phyloP scores from a whole-genome alignment of 2,888 invertebrate genomes.

The Luperina nickerlii region DNA sequence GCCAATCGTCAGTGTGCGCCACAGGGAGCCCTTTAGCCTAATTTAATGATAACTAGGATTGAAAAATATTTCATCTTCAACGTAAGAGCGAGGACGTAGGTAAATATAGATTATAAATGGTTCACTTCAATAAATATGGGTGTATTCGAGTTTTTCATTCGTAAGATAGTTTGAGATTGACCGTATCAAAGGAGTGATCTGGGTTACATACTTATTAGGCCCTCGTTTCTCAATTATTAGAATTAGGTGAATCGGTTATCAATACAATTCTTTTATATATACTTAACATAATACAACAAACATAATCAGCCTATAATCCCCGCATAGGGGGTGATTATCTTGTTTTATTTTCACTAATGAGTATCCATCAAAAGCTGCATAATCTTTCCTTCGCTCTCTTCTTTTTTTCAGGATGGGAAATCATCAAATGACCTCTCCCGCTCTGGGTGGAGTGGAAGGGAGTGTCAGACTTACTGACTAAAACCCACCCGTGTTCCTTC shows the following conservation, averaged over 20 bases:
- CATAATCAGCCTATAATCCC: neutral
- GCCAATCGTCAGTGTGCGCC: neutral
- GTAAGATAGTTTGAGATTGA: neutral
- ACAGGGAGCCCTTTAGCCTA: neutral
- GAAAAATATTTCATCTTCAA: neutral
- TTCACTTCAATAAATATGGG: neutral
- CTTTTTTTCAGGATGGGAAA: too few relatives aligned
- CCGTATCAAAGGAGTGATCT: neutral
- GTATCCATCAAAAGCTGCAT: too few relatives aligned
- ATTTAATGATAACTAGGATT: too few relatives aligned
- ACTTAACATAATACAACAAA: neutral
- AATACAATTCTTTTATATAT: neutral
- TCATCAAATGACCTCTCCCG: too few relatives aligned
- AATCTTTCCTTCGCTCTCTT: too few relatives aligned
- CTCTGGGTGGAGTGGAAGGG: too few relatives aligned
- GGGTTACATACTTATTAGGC: neutral
- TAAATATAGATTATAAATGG: neutral
- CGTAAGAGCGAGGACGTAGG: neutral
- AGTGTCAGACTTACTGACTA: too few relatives aligned
- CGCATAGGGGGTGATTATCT: too few relatives aligned
- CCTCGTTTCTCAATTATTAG: neutral
- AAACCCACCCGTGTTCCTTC: too few relatives aligned
- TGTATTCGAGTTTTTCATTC: neutral
- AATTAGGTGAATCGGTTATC: neutral
- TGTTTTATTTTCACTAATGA: too few relatives aligned